Base-by-base conservation (phyloP, 2,113 vertebrate species). In the Amia ocellicauda region DNA sequence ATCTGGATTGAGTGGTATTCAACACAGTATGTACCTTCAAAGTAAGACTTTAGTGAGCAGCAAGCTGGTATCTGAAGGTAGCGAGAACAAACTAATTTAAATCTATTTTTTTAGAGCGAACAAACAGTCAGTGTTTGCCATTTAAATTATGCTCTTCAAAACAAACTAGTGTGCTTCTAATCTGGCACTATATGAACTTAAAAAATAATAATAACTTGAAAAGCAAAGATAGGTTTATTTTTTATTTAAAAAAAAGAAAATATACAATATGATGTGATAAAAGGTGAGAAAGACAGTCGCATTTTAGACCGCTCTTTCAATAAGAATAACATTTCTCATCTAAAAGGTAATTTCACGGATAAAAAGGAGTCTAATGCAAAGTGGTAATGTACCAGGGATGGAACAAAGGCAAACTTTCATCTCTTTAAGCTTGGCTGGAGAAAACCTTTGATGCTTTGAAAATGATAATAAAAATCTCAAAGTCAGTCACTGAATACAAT, bases 291-390 rank as follows among this genome's bases (percentile, higher is more conserved):
- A 85, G 80, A 85, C 81, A 83, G 65, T 51, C 59, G 64, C 80
- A 81, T 86, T 85, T 83, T 81, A 86, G 85, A 85, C 82, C 82
- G 86, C 82, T 85, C 80, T 74, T 81, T 90, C 86, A 90, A 87
- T 89, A 86, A 88, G 85, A 89, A 88, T 50, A 50, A 50, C 20
- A 50, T 50, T 50, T 50, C 47, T 22, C 47, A 90, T 86, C 85
- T 90, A 88, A 90, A 89, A 90, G 89, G 89, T 90, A 90, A 90
- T 90, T 90, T 90, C 89, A 89, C 85, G 85, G 88, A 89, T 89
- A 90, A 89, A 89, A 85, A 89, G 83, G 86, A 85, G 83, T 80
- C 87, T 89, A 90, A 90, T 90, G 86, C 89, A 88, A 79, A 85
- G 85, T 84, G 82, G 87, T 89, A 87, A 90, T 90, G 87, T 89